Evolutionary conservation across 2,888 invertebrate species (phyloP), one percentile per base, ranked within the genome.

Genomic region (Muschampia staudingeri): DNA sequence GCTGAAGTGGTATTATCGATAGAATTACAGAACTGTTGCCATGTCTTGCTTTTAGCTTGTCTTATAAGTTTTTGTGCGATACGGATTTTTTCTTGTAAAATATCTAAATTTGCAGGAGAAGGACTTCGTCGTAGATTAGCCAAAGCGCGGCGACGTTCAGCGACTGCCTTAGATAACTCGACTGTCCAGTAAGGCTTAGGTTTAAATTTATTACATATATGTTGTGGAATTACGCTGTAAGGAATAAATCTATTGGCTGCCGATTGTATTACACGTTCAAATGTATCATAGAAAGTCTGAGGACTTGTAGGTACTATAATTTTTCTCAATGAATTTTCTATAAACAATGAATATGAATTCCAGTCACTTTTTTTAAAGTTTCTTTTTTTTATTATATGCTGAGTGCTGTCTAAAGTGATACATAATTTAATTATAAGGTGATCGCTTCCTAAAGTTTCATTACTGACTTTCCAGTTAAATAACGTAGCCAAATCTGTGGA

Each of bases 111-210:
- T 3, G 48, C 6, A 0, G 88, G 88, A 7, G 84, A 83, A 0
- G 89, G 88, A 67, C 87, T 87, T 8, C 81, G 61, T 77, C 89
- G 82, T n/a, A 90, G 87, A 7, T 71, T 70, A 1, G 85, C 44
- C 8, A 91, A 65, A 0, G 88, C 87, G 30, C 83, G 76, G 8
- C 89, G 77, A 3, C 89, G 86, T 67, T 85, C 80, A 0, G 87
- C 88, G 0, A 89, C 86, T 4, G 75, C 52, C 80, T 83, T 86
- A 5, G 89, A 89, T 12, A 90, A 37, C 0, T 82, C 65, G 16
- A 78, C 0, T 67, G 81, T 88, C 89, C 90, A 91, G 44, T 89
- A 91, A 4, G 85, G 81, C 78, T 89, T 90, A 0, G 88, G 88
- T 1, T 4, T 72, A 82, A 84, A 87, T 61, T 82, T 84, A 67